Base-by-base conservation (phyloP, 2,888 invertebrate species). In the Therioaphis trifolii region DNA sequence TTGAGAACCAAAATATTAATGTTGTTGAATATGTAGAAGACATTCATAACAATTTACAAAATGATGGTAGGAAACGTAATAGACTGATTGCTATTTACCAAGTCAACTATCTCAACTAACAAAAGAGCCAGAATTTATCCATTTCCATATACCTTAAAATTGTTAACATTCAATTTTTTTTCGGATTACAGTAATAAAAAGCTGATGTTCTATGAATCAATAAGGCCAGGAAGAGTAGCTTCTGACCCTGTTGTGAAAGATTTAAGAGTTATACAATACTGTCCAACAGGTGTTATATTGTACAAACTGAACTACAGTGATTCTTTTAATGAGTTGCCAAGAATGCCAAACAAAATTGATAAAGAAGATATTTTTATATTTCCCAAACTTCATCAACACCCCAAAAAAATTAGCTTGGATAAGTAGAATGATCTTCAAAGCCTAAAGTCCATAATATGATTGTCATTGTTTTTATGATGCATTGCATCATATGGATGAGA, bases 401-500 rank as follows among this genome's bases (percentile, higher is more conserved):
- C 35, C 3, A 35, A 35, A 35, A 35, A 35, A 35, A 35, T 35
- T 35, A 35, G 35, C 29, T 27, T 63, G 29, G 63, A 18, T 0
- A 27, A 63, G 3, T 35, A 27, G 15, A 29, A 63, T 63, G 27
- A 61, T 35, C 7, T 24, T 15, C 27, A 29, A 63, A 63, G 35
- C 7, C 7, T 35, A 35, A 35, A 35, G 35, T 35, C 35, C 35
- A 35, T 35, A 35, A 35, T 35, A 35, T 7, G 35, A 35, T 35
- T 35, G 35, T 52, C 18, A 5, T 18, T 55, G 24, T 55, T 55
- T 55, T 21, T 55, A 55, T 55, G 21, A 21, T 21, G 55, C 55
- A 55, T 55, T 55, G 55, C 55, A n/a, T 21, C 55, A 55, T 55
- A 55, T 55, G 55, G 55, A 55, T 55, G 55, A 35, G 35, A 55